Evolutionary conservation across 1,140 invertebrate genomes (phyloP), one percentile per base, ranked within the genome.

Genomic region (Pygmarrhopalites habei): DNA sequence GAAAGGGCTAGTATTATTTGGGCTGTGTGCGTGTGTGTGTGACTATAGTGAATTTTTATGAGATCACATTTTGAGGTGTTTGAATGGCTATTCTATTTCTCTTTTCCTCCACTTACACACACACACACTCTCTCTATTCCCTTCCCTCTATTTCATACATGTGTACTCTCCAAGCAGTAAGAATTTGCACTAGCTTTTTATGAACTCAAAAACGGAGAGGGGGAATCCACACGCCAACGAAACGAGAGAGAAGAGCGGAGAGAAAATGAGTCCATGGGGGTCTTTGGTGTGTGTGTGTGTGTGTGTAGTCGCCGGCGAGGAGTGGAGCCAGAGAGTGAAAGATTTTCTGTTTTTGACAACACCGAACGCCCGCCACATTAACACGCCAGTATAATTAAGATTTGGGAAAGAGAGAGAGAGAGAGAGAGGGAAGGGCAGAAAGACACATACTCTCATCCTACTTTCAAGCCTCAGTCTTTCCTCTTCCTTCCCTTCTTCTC

Each of bases 341-440:
- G 62, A 60, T 64, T 64, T 64, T 60, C 62, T 64, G 62, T 64
- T 64, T 64, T 64, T 64, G 62, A 64, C 62, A 51, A n/a, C n/a
- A n/a, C n/a, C 58, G 62, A 64, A 64, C 62, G 57, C 57, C 62
- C 49, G 62, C 62, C 62, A 60, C 62, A 64, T 64, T 64, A 64
- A 64, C 62, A 64, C 62, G 62, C 62, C 62, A 64, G 62, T 64
- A n/a, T n/a, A 64, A 64, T 64, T 64, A 64, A 64, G 58, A 64
- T 64, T 64, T 64, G 53, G 62, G 49, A 58, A 64, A 58, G 62
- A 47, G 62, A 35, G 32, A 15, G 32, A 35, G n/a, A 17, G 53
- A 57, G 29, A 41, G 53, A 57, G 19, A 23, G 35, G 17, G 49
- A 25, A 41, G 59, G 17, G 32, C 15, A 35, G 32, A 7, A 7